Evolutionary conservation across 2,888 invertebrate genomes (phyloP).

Genomic region (Stenurella melanura): DNA sequence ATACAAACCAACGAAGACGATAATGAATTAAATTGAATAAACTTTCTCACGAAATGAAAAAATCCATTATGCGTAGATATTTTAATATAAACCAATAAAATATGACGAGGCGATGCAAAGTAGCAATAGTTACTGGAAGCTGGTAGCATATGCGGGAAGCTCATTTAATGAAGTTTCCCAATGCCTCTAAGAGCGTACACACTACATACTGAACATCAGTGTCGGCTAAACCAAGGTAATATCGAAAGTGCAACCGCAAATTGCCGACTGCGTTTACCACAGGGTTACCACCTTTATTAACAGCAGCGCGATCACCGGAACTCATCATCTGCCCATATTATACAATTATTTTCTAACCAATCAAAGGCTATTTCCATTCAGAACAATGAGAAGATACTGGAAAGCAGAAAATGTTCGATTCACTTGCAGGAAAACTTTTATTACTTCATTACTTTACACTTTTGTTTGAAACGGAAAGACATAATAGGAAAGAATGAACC

Average conservation of each 20-base stretch:
- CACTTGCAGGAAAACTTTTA: constrained; percentile 30
- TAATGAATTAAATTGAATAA: background rate
- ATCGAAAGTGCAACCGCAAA: constrained; percentile 42
- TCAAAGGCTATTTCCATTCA: constrained; percentile 26
- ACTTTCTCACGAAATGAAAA: background rate
- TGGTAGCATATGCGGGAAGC: constrained; percentile 37
- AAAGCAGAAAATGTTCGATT: constrained; percentile 24
- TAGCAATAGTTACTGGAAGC: constrained; percentile 1
- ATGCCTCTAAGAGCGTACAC: background rate
- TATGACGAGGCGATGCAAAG: background rate
- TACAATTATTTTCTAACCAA: constrained; percentile 33
- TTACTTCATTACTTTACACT: constrained; percentile 37
- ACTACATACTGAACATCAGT: constrained; percentile 15
- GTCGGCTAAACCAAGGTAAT: constrained; percentile 30
- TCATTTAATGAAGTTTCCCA: constrained; percentile 39
- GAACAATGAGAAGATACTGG: constrained; percentile 21
- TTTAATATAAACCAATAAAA: constrained; percentile 18
- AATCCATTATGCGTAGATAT: background rate
- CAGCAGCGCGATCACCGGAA: constrained; percentile 35
- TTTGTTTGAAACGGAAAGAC: constrained; percentile 23
- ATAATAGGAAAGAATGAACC: constrained; percentile 21
- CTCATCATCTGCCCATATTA: constrained; percentile 29
- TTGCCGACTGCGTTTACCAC: constrained; percentile 39
- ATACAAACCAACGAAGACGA: background rate
- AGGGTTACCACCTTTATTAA: constrained; percentile 45